Percentiles rank a stretch among this genome's conserved stretches.
Conservation (phyloP, 2,797 vertebrate genomes). For the Calcarius lapponicus region DNA sequence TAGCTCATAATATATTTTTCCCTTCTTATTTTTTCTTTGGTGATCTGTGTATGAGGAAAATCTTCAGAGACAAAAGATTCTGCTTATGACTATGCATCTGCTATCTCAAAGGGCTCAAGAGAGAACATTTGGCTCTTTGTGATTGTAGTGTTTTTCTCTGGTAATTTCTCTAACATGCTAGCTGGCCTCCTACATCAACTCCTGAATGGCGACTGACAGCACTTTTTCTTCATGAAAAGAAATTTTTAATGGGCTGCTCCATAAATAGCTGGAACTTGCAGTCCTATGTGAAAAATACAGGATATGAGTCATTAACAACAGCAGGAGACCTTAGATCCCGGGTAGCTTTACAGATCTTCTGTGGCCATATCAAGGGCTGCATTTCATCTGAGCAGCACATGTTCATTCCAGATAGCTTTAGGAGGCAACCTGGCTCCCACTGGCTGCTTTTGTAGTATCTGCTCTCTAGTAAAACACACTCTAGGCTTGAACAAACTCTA, state of each 20-base stretch:
- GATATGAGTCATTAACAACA: constrained; percentile 66
- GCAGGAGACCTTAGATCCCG: constrained; percentile 58
- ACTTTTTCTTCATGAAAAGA: constrained; percentile 60
- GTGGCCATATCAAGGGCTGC: neutral
- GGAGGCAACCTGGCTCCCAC: neutral
- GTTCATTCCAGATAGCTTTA: neutral
- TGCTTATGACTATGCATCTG: constrained; percentile 19
- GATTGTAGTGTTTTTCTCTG: constrained; percentile 53
- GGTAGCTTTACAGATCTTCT: constrained; percentile 12
- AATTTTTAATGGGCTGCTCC: constrained; percentile 58
- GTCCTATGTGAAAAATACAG: constrained; percentile 61
- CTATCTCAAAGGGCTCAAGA: constrained; percentile 10
- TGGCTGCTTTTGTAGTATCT: neutral
- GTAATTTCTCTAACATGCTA: constrained; percentile 47
- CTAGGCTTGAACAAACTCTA: neutral
- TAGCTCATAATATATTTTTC: neutral
- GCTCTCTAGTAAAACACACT: neutral
- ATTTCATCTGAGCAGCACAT: neutral
- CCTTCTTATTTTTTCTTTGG: neutral
- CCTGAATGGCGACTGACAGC: constrained; percentile 57
- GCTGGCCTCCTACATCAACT: constrained; percentile 55
- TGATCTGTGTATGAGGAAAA: neutral
- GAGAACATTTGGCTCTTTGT: constrained; percentile 44
- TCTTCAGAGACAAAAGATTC: neutral
- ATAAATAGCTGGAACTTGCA: constrained; percentile 71